Base-by-base conservation (phyloP, 2,888 invertebrate genomes). In the Caenorhabditis becei region DNA sequence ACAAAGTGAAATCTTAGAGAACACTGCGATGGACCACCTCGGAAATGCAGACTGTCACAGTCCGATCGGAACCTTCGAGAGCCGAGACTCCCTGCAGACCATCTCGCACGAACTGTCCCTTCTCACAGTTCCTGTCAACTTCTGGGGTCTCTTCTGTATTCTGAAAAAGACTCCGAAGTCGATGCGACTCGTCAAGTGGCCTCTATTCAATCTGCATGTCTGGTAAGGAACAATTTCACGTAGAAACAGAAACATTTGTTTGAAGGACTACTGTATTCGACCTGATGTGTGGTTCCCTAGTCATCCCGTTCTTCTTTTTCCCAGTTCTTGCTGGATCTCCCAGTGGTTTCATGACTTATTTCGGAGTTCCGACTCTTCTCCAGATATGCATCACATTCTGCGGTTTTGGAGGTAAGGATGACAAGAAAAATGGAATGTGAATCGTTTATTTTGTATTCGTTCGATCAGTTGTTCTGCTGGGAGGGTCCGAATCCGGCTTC, bases 271-370 rank as follows among this genome's bases (percentile, higher is more conserved):
- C 59, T 1, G 4, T 70, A 26, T 70, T 70, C 51, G 69, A 70
- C 51, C 18, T 70, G 10, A 61, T 49, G 49, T 70, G 69, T 37
- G 69, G 69, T 26, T 70, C 59, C 2, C 59, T 70, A 5, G 26
- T 70, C 24, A 70, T 59, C 20, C 69, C 69, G n/a, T 70, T 61
- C 35, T 70, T 70, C 59, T 70, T 70, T 26, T 70, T 70, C 23
- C 69, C 69, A 24, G 26, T 51, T 0, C 69, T 70, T n/a, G 59
- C 69, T 14, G 69, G 69, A 35, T 59, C 59, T 37, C 69, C 69
- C n/a, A 70, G 59, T 70, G 69, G 69, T 20, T 26, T 70, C 1
- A 11, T 70, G 10, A 70, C 69, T 18, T n/a, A 18, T 10, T 7
- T 53, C 1, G 51, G 69, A 10, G 23, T 70, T 14, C 69, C 69